Conservation (phyloP, 2,113 vertebrate species). For the Trichechus manatus region DNA sequence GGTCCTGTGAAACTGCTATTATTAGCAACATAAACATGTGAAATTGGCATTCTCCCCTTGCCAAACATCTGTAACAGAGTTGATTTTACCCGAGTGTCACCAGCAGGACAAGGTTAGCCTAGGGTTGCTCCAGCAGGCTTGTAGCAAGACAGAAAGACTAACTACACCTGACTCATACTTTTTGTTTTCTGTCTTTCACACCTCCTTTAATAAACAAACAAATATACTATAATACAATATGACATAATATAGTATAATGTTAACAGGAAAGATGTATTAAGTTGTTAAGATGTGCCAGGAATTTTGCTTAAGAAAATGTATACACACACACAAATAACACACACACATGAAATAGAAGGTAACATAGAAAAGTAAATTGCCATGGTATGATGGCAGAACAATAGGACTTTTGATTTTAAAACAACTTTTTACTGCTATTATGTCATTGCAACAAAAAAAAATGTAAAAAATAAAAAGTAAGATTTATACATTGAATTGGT, state of each 20-base stretch:
- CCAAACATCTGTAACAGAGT: background rate
- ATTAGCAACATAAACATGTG: background rate
- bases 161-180: background rate
- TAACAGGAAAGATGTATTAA: conserved; percentile 10
- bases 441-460: background rate
- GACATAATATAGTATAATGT: background rate
- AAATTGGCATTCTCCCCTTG: background rate
- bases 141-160: background rate
- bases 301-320: background rate
- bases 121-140: background rate
- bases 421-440: background rate
- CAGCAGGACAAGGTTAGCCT: background rate
- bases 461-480: background rate
- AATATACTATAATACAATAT: background rate
- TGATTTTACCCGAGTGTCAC: background rate
- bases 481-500: background rate
- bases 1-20: background rate
- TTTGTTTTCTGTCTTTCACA: background rate
- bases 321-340: background rate
- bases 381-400: background rate
- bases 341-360: background rate
- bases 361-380: background rate
- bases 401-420: background rate
- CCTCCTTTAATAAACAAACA: background rate
- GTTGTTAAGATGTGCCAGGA: background rate